These are phyloP conservation scores for Scopus umbretta DNA, from an alignment of 2,113 vertebrate species.

Conservation along the genomic window DNA sequence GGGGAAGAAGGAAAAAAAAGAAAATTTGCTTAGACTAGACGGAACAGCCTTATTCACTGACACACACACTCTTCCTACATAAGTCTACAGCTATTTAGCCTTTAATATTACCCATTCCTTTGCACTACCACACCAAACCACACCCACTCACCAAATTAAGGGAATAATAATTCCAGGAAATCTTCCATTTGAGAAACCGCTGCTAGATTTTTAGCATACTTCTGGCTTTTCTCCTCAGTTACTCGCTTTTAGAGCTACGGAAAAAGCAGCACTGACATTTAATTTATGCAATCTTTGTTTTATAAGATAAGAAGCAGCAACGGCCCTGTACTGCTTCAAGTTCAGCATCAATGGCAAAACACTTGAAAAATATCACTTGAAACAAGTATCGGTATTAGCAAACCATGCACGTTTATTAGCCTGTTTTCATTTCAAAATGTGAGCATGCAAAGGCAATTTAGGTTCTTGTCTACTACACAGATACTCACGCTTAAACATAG, in stretches of 20 bases:
- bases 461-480: not conserved
- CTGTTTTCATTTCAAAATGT: not conserved
- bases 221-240: not conserved
- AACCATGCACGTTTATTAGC: not conserved
- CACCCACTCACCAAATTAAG: not conserved
- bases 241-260: not conserved
- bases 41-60: not conserved
- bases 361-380: not conserved
- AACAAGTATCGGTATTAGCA: not conserved
- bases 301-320: not conserved
- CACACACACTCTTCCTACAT: not conserved
- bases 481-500: not conserved
- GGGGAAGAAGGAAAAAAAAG: too few relatives aligned
- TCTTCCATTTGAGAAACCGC: conserved; percentile 19
- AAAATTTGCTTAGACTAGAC: not conserved
- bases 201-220: conserved; percentile 8
- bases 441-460: not conserved
- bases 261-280: not conserved
- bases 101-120: not conserved
- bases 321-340: not conserved
- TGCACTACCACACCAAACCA: not conserved
- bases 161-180: conserved; percentile 35
- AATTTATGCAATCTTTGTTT: not conserved
- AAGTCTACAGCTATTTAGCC: not conserved
- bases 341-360: not conserved